phyloP scores from a whole-genome alignment of 2,888 invertebrate genomes.

The Tryphoninae sp. region DNA sequence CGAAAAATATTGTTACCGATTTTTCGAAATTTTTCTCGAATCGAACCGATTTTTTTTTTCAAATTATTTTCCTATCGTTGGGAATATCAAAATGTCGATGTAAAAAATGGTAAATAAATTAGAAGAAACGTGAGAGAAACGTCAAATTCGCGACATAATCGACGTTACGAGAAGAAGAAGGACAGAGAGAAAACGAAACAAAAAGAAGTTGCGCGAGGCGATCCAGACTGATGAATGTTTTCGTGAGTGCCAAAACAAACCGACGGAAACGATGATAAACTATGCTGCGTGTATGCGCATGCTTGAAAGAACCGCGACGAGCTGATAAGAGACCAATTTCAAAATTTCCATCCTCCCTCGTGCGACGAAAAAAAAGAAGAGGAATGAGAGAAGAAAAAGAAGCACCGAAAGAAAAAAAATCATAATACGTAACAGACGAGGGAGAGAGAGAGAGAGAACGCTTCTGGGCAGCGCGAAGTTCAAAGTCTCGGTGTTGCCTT shows the following conservation, averaged over 20 bases:
- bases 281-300: background rate
- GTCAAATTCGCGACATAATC: conserved; percentile 42
- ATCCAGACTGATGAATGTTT: conserved; percentile 27
- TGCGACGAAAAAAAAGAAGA: background rate
- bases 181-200: background rate
- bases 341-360: conserved; percentile 28
- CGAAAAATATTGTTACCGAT: too few species aligned
- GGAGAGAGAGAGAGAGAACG: background rate
- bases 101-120: background rate
- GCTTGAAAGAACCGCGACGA: background rate
- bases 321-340: conserved; percentile 21
- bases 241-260: conserved; percentile 18
- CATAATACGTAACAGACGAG: background rate
- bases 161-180: background rate
- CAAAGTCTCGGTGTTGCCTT: background rate
- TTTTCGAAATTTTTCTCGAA: too few species aligned
- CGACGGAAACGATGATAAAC: conserved; percentile 1
- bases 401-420: too few species aligned
- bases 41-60: background rate
- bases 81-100: too few species aligned
- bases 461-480: background rate
- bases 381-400: background rate
- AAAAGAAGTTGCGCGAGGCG: background rate
- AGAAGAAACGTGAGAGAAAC: background rate
- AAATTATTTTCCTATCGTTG: too few species aligned